Base-by-base conservation (phyloP, 2,113 vertebrate genomes). In the Pelusios castaneus region DNA sequence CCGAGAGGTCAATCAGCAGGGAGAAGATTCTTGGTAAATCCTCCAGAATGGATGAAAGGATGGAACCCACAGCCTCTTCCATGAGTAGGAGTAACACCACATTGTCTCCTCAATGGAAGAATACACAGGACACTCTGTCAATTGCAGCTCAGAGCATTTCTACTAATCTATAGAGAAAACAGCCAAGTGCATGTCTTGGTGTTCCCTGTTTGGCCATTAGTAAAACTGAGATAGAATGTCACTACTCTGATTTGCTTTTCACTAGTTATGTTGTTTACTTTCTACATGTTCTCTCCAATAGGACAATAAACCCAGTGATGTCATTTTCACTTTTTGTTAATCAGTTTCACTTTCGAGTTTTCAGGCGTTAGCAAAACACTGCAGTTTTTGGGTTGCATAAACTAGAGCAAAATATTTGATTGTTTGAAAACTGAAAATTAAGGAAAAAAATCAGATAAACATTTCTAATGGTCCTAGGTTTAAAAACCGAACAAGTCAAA, bases 231-330 rank as follows among this genome's bases (percentile, higher is more conserved):
- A 58, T 10, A 84, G 47, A 87, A 89, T 41, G 14, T 31, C 73
- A 89, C 77, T 89, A 89, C 58, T 91, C 17, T 51, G 51, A 4
- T 6, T 75, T 19, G 3, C 47, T 7, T 89, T 21, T 84, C 12
- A 38, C 4, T 82, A 1, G 1, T 84, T 88, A 56, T 25, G 47
- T 21, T 87, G 38, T 52, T 54, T 85, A 17, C 85, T 84, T n/a
- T 5, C 49, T 85, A 5, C 2, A 3, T 76, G 24, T 63, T 16
- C 0, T 52, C 34, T 19, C 67, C 0, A 0, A 4, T 58, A 24
- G 22, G 21, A 43, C 47, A 47, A 83, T 25, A 34, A 87, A 89
- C 27, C 2, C 25, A 43, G 6, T 27, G n/a, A 83, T 5, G 2
- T 81, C 34, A 0, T 63, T 91, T 55, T 82, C 3, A 14, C 21